phyloP scores from a whole-genome alignment of 2,888 invertebrate genomes.

The Coleophora flavipennella region DNA sequence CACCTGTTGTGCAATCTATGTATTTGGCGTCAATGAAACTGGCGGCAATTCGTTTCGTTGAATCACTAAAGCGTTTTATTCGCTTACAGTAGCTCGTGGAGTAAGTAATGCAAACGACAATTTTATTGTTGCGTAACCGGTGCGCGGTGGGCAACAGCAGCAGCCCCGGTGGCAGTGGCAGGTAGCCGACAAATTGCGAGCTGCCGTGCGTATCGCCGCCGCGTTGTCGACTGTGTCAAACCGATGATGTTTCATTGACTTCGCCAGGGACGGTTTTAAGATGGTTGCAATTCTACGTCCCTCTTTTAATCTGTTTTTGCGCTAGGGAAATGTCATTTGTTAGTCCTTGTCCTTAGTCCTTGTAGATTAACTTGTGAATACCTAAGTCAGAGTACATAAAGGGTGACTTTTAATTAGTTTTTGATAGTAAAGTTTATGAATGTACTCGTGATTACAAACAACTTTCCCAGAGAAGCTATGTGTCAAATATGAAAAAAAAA shows the following conservation, averaged over 20 bases:
- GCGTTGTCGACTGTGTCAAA: constrained; percentile 31
- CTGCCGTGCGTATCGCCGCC: constrained; percentile 64
- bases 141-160: constrained; percentile 4
- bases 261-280: constrained; percentile 6
- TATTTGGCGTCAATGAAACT: constrained; percentile 21
- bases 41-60: constrained; percentile 13
- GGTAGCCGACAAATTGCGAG: constrained; percentile 47
- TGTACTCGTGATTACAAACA: no score
- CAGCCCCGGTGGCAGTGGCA: constrained; percentile 13
- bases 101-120: constrained; percentile 46
- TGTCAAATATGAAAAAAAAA: no score
- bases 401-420: no score
- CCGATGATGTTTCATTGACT: constrained; percentile 31
- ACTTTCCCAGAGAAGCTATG: no score
- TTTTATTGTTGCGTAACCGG: constrained; percentile 55
- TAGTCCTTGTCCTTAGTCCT: no score
- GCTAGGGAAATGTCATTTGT: no score
- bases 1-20: no score
- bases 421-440: no score
- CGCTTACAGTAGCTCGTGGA: constrained; percentile 22
- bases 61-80: constrained; percentile 24
- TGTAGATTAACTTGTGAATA: no score
- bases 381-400: no score
- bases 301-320: no score
- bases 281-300: no score